Base-by-base conservation (phyloP, 2,113 vertebrate species). In the Sardina pilchardus region DNA sequence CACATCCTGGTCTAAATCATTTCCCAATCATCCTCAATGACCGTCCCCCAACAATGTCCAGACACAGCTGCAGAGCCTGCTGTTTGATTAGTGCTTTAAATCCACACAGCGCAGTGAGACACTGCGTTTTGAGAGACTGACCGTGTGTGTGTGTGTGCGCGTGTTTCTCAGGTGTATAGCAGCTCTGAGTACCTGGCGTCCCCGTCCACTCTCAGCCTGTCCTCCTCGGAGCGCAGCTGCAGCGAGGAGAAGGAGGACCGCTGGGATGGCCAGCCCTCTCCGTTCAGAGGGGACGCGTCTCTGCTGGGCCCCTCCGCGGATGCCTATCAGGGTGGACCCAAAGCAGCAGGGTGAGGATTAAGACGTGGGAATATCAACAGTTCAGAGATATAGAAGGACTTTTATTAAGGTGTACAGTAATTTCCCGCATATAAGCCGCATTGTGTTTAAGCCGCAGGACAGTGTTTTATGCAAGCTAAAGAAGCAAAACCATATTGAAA, bases 131-230 rank as follows among this genome's bases (percentile, higher is more conserved):
- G 7, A 48, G 1, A 82, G n/a, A 10, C 19, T n/a, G 44, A 34
- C 7, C 53, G 4, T 39, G 19, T 21, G 17, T 14, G 39, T 2
- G 21, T 75, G 56, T 71, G 53, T 56, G 19, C 80, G 17, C 42
- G 12, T 45, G n/a, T 82, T 16, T 43, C 90, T 16, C 86, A 99
- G 98, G 98, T 99, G 78, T 99, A 99, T 91, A 97, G 97, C 95
- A 99, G 98, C 92, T 96, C 97, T 0, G 98, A 99, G 89, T 96
- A 97, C 90, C 94, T 99, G 91, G 97, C 97, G 0, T 94, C 93
- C 0, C 95, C 96, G 21, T 95, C 96, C 86, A 93, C 93, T 1
- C 95, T 95, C 34, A 95, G 94, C 88, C 92, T 95, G 8, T 96
- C 95, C 0, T 95, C 92, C 0, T 93, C 96, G 0, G 98, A 98